Percentiles rank a stretch among this genome's conserved stretches.
phyloP scores from a whole-genome alignment of 2,797 vertebrate genomes.

The Otus scops region DNA sequence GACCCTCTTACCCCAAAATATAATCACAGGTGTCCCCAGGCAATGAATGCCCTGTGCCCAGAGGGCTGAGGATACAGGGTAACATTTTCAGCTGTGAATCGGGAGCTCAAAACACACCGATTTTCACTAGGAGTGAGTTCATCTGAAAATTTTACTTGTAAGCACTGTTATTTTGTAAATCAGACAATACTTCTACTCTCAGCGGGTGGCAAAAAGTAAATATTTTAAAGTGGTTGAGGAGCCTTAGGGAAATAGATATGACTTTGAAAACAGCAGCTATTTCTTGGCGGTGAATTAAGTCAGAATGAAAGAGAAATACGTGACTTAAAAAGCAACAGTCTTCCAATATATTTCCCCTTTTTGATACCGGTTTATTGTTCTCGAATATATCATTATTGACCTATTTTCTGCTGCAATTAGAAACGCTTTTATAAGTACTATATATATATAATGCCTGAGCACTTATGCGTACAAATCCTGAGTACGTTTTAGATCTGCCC shows the following conservation, averaged over 20 bases:
- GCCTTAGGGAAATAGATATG: background rate
- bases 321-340: background rate
- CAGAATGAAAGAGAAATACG: background rate
- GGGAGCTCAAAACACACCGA: rapidly evolving
- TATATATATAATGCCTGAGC: background rate
- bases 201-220: background rate
- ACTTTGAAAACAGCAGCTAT: background rate
- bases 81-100: background rate
- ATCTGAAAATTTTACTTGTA: background rate
- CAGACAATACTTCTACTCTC: background rate
- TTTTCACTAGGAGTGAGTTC: background rate
- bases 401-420: background rate
- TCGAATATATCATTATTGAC: background rate
- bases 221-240: background rate
- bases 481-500: background rate
- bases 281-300: background rate
- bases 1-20: background rate
- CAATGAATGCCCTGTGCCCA: background rate
- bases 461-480: rapidly evolving
- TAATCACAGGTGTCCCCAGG: background rate
- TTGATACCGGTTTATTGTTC: background rate
- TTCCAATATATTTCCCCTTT: background rate
- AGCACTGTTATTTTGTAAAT: background rate
- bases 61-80: rapidly evolving
- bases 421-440: background rate